Base-by-base conservation (phyloP, 1,140 invertebrate species). In the Scaptomyza graminum region DNA sequence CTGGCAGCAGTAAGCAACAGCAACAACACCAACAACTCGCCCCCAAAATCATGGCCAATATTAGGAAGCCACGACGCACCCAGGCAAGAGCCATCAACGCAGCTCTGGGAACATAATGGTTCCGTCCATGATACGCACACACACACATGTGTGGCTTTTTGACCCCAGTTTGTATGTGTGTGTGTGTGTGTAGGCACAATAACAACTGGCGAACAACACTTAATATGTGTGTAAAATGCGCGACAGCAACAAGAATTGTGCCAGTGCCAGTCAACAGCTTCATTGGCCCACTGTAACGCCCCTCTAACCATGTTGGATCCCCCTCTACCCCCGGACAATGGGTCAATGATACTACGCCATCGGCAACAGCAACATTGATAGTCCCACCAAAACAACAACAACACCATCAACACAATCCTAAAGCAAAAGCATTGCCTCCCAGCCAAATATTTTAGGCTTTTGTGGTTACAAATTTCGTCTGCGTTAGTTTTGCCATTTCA, bases 221-320 rank as follows among this genome's bases (percentile, higher is more conserved):
- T 85, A 85, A 85, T 85, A 85, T 78, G 77, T 81, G 77, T 85
- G 81, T 85, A 81, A 87, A 87, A 76, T 87, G 74, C 68, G 68
- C 72, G 69, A 76, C 74, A 66, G 52, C 74, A 80, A 74, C 64
- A 65, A 71, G 75, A 74, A 73, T 67, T 59, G 63, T 65, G n/a
- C 52, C 46, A 44, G 28, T n/a, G n/a, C n/a, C 18, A 22, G n/a
- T 31, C 74, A 84, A 85, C 76, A 65, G 59, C 76, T 84, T 84
- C 74, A 84, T 84, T 73, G 31, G 15, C 64, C 65, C 46, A 41
- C 37, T 16, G 64, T 51, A 37, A 61, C 56, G 56, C 63, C 65
- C 50, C 18, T 18, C 46, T 69, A 2, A 41, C 37, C 37, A 41
- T n/a, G n/a, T n/a, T n/a, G n/a, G n/a, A 22, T 3, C 31, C 8